These are phyloP conservation scores for Trichechus manatus DNA, from an alignment of 2,113 vertebrate genomes.

Conservation along the genomic window DNA sequence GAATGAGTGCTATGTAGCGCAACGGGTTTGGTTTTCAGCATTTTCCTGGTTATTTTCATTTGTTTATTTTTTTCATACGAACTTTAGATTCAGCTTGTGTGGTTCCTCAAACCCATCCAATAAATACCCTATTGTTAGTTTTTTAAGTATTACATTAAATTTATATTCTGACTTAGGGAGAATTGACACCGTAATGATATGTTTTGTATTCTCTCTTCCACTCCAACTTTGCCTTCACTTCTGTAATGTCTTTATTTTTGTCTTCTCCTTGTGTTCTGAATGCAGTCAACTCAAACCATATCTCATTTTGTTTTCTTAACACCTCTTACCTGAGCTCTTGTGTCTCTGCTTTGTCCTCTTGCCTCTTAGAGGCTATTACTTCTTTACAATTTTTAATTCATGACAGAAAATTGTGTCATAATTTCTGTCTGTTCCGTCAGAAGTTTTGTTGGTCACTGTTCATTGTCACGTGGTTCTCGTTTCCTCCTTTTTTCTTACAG, in stretches of 20 bases:
- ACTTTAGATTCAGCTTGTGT: not conserved
- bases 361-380: not conserved
- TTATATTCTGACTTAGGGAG: not conserved
- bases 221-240: not conserved
- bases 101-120: no score
- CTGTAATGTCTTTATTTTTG: not conserved
- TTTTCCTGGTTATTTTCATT: not conserved
- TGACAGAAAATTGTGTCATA: not conserved
- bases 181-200: fast-evolving
- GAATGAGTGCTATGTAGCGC: no score
- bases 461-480: not conserved
- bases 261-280: not conserved
- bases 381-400: not conserved
- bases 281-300: not conserved
- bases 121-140: not conserved
- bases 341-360: not conserved
- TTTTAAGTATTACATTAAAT: not conserved
- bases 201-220: not conserved
- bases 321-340: no score
- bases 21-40: not conserved
- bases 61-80: not conserved
- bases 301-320: not conserved
- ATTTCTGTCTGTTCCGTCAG: not conserved
- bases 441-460: not conserved
- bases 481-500: not conserved